Percentiles rank a stretch among this genome's conserved stretches.
Evolutionary conservation across 2,797 vertebrate genomes (phyloP).

Genomic region (Rhincodon typus): DNA sequence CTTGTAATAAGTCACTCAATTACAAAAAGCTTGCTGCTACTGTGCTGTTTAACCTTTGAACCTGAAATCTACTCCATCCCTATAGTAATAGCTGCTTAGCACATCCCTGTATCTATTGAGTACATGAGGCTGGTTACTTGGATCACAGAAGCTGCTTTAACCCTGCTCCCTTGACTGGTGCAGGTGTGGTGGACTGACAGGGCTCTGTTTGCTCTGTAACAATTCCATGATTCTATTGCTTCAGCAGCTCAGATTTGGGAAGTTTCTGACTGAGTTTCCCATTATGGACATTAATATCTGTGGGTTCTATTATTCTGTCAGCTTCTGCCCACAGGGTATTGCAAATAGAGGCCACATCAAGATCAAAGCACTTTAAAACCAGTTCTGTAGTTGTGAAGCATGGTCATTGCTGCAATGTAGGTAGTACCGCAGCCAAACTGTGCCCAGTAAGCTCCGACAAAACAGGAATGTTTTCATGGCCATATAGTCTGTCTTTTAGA

Average conservation of each 20-base stretch:
- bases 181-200: too few species aligned
- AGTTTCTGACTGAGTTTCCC: neutral
- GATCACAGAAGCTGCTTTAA: conserved; percentile 9
- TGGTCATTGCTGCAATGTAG: neutral
- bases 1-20: neutral
- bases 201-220: too few species aligned
- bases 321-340: too few species aligned
- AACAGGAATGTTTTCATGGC: neutral
- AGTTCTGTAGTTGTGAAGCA: neutral
- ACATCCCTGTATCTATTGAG: neutral
- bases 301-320: neutral
- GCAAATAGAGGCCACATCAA: too few species aligned
- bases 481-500: neutral
- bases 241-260: neutral
- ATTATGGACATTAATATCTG: neutral
- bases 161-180: neutral
- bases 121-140: neutral
- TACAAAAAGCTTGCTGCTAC: neutral
- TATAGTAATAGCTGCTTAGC: neutral
- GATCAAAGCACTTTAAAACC: neutral
- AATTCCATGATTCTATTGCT: too few species aligned
- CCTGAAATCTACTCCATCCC: neutral
- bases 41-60: neutral
- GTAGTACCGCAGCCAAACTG: neutral
- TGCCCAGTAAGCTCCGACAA: neutral